Conservation (phyloP, 2,797 vertebrate species). For the Trichosurus vulpecula region DNA sequence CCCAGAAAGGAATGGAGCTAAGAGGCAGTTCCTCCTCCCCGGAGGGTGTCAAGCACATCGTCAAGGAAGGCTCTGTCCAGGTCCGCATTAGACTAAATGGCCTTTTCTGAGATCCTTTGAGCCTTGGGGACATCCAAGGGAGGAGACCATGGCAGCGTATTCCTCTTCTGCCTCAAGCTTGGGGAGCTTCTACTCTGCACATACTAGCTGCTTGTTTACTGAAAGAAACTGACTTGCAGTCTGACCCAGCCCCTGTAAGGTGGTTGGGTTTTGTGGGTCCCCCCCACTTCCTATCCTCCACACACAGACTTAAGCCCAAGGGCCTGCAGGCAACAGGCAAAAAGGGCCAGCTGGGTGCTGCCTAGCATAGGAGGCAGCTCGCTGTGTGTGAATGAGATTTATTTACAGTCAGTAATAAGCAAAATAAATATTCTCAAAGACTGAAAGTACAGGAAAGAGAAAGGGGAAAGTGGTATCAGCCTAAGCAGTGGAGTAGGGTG, state of each 20-base stretch:
- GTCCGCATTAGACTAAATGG: neutral
- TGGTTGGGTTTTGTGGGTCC: neutral
- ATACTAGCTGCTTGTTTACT: neutral
- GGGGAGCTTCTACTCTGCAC: neutral
- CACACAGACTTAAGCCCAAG: neutral
- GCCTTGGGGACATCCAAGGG: neutral
- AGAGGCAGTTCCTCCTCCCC: neutral
- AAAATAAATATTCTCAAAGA: slow-evolving; percentile 85
- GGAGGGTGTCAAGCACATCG: accelerated
- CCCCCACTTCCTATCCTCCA: neutral
- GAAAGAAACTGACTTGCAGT: neutral
- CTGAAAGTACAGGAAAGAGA: slow-evolving; percentile 47
- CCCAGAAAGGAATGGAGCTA: no score
- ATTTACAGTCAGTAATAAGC: slow-evolving; percentile 84
- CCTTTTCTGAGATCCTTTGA: neutral
- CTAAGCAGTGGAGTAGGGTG: slow-evolving; percentile 13
- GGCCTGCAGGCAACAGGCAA: neutral
- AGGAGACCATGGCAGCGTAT: neutral
- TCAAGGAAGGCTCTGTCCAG: neutral
- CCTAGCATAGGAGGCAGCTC: neutral
- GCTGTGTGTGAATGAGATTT: slow-evolving; percentile 67
- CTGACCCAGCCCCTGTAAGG: slow-evolving; percentile 62
- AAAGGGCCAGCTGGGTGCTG: neutral
- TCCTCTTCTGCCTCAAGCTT: neutral
- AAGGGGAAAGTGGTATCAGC: neutral